Base-by-base conservation (phyloP, 2,797 vertebrate species). In the Onychomys leucogaster region DNA sequence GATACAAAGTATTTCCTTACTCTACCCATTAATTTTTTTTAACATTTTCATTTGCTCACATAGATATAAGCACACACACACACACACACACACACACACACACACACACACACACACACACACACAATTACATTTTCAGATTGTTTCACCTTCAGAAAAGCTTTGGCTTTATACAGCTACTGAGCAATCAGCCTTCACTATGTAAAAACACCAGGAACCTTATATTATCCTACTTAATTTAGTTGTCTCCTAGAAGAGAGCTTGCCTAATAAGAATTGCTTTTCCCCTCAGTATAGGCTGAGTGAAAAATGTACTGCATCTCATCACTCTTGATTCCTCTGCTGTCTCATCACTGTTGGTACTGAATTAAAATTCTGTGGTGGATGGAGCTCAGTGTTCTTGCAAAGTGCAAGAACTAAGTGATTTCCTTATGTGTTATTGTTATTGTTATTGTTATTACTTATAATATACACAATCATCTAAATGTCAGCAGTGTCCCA, bases 321-420 rank as follows among this genome's bases (percentile, higher is more conserved):
- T 34, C 75, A 37, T 96, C 65, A 12, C 34, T 95, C 73, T 92
- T 46, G 75, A 80, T 78, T 49, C 57, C 6, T 90, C 82, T 67
- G 14, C 32, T 93, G 63, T 89, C 34, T 95, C 81, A 69, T 61
- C 34, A 52, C 71, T 92, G 91, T 75, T 88, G 83, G 91, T 78
- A 78, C 71, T 82, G 41, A 91, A 85, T 96, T 85, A 82, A 95
- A 94, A 95, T 87, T 94, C 87, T 85, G 13, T 93, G 49, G 59
- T 69, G 80, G 71, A 34, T 85, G 32, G 81, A 92, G 46, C 61
- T 84, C n/a, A 27, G 25, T 55, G 41, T 75, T 90, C 94, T 89
- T 75, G 59, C 41, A 92, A 73, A 92, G 37, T 69, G 61, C 61
- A 63, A 69, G 41, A 90, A 32, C 17, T 59, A 59, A 75, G n/a